A percentile compares a stretch with the other conserved stretches of the same genome.
Evolutionary conservation across 2,797 vertebrate species (phyloP).

Genomic region (Cynopterus sphinx): DNA sequence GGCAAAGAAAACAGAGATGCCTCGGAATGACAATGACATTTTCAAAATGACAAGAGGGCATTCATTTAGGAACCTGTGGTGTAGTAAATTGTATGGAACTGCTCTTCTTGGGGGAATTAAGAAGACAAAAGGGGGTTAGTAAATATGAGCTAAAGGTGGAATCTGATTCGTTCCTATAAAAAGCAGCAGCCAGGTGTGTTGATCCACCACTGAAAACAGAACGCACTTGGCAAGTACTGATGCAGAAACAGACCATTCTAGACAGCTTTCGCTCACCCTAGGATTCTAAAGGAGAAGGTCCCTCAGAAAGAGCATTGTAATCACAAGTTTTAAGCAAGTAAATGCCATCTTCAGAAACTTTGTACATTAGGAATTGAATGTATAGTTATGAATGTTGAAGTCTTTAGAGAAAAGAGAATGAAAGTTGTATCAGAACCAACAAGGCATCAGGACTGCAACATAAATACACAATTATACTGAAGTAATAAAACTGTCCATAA

Average conservation of each 20-base stretch:
- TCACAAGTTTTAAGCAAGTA: conserved; percentile 20
- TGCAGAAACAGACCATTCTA: neutral
- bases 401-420: neutral
- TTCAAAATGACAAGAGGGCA: conserved; percentile 38
- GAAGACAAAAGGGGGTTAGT: neutral
- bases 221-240: neutral
- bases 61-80: conserved; percentile 17
- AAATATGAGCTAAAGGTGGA: neutral
- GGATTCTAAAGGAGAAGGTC: neutral
- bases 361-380: conserved; percentile 10
- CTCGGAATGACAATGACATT: conserved; percentile 54
- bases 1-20: neutral
- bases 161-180: neutral
- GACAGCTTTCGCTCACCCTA: neutral
- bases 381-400: conserved; percentile 9
- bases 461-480: neutral
- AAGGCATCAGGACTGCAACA: neutral
- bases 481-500: neutral
- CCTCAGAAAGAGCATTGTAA: neutral
- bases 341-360: conserved; percentile 12
- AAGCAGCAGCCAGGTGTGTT: neutral
- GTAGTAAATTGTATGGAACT: conserved; percentile 26
- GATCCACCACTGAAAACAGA: neutral
- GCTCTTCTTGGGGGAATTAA: neutral
- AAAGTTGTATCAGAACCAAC: neutral